phyloP scores from a whole-genome alignment of 1,140 invertebrate genomes.

The Calliopsis andreniformis region DNA sequence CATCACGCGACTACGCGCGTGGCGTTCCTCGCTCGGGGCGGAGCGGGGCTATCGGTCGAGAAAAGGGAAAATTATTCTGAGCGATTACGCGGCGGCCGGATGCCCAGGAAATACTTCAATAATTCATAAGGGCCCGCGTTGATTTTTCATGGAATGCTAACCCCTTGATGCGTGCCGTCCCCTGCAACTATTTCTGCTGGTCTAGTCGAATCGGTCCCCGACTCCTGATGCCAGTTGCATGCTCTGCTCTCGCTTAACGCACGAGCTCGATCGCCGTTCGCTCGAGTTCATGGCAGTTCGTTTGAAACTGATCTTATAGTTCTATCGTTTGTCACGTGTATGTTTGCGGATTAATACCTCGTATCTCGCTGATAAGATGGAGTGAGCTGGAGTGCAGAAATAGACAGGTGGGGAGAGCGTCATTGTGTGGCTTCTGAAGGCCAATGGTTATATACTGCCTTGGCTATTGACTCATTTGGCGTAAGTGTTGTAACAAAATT shows the following conservation, averaged over 20 bases:
- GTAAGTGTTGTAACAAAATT: no score
- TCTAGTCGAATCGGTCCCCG: not conserved
- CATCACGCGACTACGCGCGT: slow-evolving; percentile 24
- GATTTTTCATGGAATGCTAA: slow-evolving; percentile 47
- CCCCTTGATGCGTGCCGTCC: slow-evolving; percentile 14
- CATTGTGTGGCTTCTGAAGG: no score
- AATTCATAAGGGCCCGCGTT: slow-evolving; percentile 32
- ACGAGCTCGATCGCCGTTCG: no score
- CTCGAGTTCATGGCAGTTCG: no score
- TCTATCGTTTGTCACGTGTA: no score
- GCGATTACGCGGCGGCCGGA: slow-evolving; percentile 32
- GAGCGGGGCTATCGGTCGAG: slow-evolving; percentile 4
- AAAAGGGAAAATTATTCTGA: slow-evolving; percentile 34
- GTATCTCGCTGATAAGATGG: no score
- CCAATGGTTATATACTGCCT: no score
- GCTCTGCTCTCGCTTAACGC: not conserved
- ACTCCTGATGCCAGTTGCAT: not conserved
- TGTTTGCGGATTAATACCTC: no score
- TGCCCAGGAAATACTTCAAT: slow-evolving; percentile 35
- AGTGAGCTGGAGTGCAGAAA: no score
- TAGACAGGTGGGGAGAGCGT: no score
- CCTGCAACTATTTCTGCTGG: not conserved
- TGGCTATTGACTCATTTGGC: no score
- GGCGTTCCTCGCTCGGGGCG: not conserved
- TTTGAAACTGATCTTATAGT: no score